Evolutionary conservation across 1,140 invertebrate genomes (phyloP).

Genomic region (Euura saliciscinereae): DNA sequence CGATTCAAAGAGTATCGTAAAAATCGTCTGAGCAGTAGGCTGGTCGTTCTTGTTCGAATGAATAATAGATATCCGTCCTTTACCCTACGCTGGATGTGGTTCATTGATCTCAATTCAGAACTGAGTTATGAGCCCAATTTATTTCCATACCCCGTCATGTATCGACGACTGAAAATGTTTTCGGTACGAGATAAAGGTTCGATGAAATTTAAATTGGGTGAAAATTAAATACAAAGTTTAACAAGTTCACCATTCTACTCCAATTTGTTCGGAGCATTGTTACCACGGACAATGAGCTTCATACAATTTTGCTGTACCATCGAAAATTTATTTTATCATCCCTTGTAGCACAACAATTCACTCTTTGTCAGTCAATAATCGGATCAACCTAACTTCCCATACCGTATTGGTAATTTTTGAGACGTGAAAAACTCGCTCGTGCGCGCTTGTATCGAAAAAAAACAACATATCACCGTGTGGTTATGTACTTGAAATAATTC

Average conservation of each 20-base stretch:
- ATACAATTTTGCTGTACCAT: neutral
- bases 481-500: neutral
- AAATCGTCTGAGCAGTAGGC: neutral
- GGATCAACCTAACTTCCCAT: too few species aligned
- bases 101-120: constrained; percentile 1
- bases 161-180: too few species aligned
- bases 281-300: neutral
- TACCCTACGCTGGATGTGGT: neutral
- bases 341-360: too few species aligned
- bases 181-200: neutral
- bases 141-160: too few species aligned
- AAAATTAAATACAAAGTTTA: neutral
- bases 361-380: too few species aligned
- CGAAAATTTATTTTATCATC: too few species aligned
- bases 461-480: neutral
- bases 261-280: neutral
- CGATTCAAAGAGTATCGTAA: neutral
- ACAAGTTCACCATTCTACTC: neutral
- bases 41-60: neutral
- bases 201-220: neutral
- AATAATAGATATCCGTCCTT: neutral
- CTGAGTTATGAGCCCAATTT: neutral
- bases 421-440: too few species aligned
- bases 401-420: too few species aligned
- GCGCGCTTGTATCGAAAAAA: too few species aligned